phyloP scores from a whole-genome alignment of 2,113 vertebrate genomes.

The Cyphomyrus plagiostoma region DNA sequence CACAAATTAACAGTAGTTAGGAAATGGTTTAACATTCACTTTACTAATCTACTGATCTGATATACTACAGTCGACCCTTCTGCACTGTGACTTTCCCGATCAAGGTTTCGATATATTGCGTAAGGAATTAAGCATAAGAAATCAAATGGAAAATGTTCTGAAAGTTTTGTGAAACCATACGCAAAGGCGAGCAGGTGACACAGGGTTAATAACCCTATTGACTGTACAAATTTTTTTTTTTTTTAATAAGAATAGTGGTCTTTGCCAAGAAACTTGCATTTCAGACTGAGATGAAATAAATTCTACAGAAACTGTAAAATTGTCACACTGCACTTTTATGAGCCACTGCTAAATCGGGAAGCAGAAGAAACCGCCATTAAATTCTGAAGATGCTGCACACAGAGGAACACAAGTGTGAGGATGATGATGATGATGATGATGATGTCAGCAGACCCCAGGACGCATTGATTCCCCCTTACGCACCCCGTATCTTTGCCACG shows the following conservation, averaged over 20 bases:
- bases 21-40: too few relatives aligned
- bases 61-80: neutral
- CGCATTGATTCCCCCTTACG: neutral
- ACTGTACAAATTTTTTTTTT: neutral
- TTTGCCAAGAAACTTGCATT: neutral
- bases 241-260: neutral
- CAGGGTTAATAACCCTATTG: neutral
- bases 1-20: too few relatives aligned
- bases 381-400: neutral
- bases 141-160: neutral
- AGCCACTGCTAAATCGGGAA: neutral
- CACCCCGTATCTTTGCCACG: slow-evolving; percentile 82
- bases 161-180: neutral
- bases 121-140: neutral
- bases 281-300: neutral
- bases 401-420: neutral
- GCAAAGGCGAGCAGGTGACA: neutral
- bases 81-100: neutral
- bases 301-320: neutral
- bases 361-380: neutral
- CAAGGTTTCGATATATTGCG: neutral
- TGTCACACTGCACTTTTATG: neutral
- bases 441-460: too few relatives aligned
- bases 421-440: neutral
- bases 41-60: neutral